Evolutionary conservation across 2,797 vertebrate genomes (phyloP).

Genomic region (Dryobates pubescens): DNA sequence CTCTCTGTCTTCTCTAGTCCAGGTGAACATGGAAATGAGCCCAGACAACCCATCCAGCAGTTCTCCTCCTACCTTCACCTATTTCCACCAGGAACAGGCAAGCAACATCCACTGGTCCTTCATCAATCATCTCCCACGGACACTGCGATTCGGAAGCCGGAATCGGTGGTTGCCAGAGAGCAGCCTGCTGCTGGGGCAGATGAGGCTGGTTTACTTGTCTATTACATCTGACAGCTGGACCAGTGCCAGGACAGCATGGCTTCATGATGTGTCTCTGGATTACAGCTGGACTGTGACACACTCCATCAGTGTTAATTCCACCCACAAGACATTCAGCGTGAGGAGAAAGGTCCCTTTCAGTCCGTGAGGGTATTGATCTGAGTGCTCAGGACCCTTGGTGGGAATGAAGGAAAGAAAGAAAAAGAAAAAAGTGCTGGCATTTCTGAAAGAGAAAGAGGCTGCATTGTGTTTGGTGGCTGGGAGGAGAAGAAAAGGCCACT

Average conservation of each 20-base stretch:
- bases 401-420: not conserved
- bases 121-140: not conserved
- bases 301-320: not conserved
- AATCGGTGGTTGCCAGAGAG: not conserved
- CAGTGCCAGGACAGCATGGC: not conserved
- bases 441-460: conserved; percentile 19
- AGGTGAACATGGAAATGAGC: not conserved
- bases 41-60: not conserved
- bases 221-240: conserved; percentile 41
- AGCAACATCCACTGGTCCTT: not conserved
- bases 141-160: not conserved
- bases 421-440: not conserved
- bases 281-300: conserved; percentile 24
- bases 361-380: not conserved
- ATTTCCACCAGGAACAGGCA: not conserved
- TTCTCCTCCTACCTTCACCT: not conserved
- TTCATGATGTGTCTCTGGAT: conserved; percentile 12
- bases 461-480: conserved; percentile 4
- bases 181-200: not conserved
- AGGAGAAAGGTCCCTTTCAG: conserved; percentile 39
- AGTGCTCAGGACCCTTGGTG: not conserved
- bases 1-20: not conserved
- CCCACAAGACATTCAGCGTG: not conserved
- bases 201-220: not conserved
- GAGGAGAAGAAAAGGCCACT: conserved; percentile 35